phyloP scores from a whole-genome alignment of 2,113 vertebrate species.

The Chloropsis cyanopogon region DNA sequence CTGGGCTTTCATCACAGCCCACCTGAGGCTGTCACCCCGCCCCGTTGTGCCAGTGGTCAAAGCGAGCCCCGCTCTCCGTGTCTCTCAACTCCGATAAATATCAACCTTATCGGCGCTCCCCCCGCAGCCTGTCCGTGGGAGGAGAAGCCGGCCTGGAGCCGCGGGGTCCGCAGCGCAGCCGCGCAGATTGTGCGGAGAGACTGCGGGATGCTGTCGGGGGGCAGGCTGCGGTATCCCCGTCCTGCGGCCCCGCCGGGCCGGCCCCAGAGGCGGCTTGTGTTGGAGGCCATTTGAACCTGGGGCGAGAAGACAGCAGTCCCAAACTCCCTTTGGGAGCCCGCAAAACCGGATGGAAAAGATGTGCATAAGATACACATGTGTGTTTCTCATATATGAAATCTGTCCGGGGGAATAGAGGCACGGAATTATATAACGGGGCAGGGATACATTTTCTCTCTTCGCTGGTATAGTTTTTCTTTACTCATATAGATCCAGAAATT shows the following conservation, averaged over 20 bases:
- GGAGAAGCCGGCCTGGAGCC: neutral
- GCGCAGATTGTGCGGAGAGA: neutral
- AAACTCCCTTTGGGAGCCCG: neutral
- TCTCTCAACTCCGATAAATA: neutral
- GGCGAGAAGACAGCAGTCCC: neutral
- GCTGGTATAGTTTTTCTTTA: neutral
- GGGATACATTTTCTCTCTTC: neutral
- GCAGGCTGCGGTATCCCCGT: neutral
- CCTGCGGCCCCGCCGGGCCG: neutral
- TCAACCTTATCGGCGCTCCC: neutral
- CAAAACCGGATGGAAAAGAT: neutral
- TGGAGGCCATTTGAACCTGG: neutral
- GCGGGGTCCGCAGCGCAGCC: neutral
- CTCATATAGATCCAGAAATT: neutral
- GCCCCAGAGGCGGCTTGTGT: neutral
- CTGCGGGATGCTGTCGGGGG: neutral
- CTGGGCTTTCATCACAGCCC: neutral
- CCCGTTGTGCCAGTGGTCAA: neutral
- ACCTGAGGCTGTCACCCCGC: neutral
- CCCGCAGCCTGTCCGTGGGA: neutral
- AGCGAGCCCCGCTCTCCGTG: neutral
- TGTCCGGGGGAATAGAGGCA: neutral
- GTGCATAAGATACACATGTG: too few relatives aligned
- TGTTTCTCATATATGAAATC: neutral
- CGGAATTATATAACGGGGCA: accelerated